These are phyloP conservation scores for Pantelozetes paolii DNA, from an alignment of 2,888 invertebrate genomes.

Conservation along the genomic window DNA sequence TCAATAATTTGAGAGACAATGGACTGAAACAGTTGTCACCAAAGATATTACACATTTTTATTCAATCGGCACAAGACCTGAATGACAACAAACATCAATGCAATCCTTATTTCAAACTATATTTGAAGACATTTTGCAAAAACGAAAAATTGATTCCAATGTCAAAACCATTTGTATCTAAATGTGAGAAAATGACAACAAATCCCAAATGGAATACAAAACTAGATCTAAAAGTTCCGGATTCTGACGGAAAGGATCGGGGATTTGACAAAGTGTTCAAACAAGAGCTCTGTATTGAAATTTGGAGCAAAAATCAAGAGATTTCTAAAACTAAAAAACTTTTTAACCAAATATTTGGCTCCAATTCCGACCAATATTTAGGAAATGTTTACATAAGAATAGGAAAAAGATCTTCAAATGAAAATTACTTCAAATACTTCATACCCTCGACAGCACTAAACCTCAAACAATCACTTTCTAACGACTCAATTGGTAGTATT, in stretches of 20 bases:
- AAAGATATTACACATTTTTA: not conserved
- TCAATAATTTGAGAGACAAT: not conserved
- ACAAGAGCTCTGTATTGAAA: not conserved
- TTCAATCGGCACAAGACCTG: not conserved
- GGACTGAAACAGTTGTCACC: not conserved
- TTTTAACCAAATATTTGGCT: too few relatives aligned
- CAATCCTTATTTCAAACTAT: conserved; percentile 14
- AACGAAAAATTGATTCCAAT: not conserved
- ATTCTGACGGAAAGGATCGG: not conserved
- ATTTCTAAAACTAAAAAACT: not conserved
- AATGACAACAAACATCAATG: not conserved
- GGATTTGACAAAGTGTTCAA: not conserved
- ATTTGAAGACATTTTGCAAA: not conserved
- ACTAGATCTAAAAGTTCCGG: conserved; percentile 4
- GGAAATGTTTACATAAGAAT: not conserved
- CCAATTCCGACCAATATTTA: not conserved
- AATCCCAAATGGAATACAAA: not conserved
- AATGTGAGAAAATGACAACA: not conserved
- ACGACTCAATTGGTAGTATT: not conserved
- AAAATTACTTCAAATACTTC: not conserved
- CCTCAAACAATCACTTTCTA: not conserved
- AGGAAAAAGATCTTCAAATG: conserved; percentile 1
- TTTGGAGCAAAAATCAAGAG: conserved; percentile 7
- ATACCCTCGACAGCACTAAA: not conserved
- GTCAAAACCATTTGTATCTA: not conserved